A percentile compares a stretch with the other conserved stretches of the same genome.
These are phyloP conservation scores for Heterotis niloticus DNA, from an alignment of 2,113 vertebrate species.

Conservation along the genomic window DNA sequence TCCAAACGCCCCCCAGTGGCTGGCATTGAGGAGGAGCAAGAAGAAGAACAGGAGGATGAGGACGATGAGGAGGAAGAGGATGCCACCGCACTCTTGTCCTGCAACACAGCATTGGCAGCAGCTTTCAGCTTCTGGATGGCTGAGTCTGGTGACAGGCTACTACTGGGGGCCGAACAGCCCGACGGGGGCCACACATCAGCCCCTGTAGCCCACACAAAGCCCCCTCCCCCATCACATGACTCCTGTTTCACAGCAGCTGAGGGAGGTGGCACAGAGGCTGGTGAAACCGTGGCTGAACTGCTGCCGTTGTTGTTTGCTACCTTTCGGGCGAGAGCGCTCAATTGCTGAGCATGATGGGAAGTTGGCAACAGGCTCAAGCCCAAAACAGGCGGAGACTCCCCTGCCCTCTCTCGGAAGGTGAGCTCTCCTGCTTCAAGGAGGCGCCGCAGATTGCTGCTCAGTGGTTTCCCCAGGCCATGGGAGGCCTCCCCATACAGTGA, in stretches of 20 bases:
- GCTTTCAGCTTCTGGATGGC: conserved; percentile 97
- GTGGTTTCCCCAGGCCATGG: conserved; percentile 79
- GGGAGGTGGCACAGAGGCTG: conserved; percentile 57
- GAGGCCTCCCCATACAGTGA: conserved; percentile 82
- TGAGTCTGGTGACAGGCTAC: conserved; percentile 89
- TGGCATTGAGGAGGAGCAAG: conserved; percentile 48
- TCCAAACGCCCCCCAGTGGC: conserved; percentile 55
- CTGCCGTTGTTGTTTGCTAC: conserved; percentile 63
- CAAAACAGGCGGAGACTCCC: conserved; percentile 74
- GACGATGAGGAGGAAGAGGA: conserved; percentile 54
- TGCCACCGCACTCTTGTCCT: conserved; percentile 82
- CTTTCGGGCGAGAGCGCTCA: conserved; percentile 76
- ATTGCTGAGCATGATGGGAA: conserved; percentile 87
- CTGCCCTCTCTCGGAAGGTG: conserved; percentile 66
- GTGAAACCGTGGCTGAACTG: conserved; percentile 58
- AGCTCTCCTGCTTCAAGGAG: conserved; percentile 85
- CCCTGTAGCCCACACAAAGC: conserved; percentile 85
- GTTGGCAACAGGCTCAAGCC: conserved; percentile 81
- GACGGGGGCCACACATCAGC: conserved; percentile 91
- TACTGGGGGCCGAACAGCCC: conserved; percentile 75
- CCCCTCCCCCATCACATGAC: conserved; percentile 69
- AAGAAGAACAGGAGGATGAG: conserved; percentile 54
- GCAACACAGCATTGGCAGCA: conserved; percentile 90
- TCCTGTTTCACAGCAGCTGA: conserved; percentile 65
- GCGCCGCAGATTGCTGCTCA: conserved; percentile 91